These are phyloP conservation scores for Scaptomyza polygonia DNA, from an alignment of 2,888 invertebrate genomes.

Conservation along the genomic window DNA sequence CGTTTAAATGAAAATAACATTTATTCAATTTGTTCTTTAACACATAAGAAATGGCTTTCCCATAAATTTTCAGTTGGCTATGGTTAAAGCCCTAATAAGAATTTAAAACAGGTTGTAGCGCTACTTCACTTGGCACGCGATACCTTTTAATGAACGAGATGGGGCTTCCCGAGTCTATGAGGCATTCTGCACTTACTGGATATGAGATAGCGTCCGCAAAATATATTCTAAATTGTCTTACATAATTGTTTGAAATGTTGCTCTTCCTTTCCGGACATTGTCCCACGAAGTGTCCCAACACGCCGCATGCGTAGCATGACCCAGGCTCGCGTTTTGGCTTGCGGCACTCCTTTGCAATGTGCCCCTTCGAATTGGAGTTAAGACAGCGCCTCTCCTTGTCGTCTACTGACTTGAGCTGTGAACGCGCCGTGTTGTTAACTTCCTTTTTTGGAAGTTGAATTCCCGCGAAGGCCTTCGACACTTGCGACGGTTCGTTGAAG, in stretches of 20 bases:
- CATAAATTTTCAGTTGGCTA: no score
- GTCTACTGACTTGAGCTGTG: fast-evolving
- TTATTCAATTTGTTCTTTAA: no score
- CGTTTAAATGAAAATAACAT: no score
- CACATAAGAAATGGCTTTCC: no score
- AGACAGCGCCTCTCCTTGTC: neutral
- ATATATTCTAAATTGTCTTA: no score
- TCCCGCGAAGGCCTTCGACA: neutral
- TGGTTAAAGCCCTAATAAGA: no score
- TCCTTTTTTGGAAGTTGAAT: neutral
- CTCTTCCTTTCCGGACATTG: neutral
- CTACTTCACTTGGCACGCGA: neutral
- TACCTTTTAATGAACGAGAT: neutral
- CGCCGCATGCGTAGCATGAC: neutral
- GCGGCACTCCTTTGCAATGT: neutral
- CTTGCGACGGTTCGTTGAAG: neutral
- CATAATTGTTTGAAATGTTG: neutral
- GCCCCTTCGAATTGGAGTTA: neutral
- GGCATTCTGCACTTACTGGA: no score
- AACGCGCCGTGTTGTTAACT: constrained; percentile 8
- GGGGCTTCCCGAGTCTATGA: neutral
- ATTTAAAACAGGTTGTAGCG: no score
- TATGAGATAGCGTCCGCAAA: no score
- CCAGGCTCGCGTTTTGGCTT: neutral
- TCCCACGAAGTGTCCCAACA: neutral